Percentiles rank a stretch among this genome's conserved stretches.
Conservation (phyloP, 2,888 invertebrate species). For the Subacronicta megacephala region DNA sequence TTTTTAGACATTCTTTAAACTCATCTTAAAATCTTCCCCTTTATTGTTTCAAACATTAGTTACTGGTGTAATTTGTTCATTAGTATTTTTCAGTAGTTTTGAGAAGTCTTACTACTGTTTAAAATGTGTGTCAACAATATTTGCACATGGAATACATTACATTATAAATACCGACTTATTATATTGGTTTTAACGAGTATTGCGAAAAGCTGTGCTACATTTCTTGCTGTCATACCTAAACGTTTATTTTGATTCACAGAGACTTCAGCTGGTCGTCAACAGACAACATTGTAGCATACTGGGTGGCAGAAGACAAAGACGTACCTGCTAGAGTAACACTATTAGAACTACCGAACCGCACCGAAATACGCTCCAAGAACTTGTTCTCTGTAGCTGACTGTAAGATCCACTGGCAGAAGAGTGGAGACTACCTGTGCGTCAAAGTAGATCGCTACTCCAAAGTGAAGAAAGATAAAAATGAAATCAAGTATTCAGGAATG, state of each 20-base stretch:
- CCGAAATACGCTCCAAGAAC: constrained; percentile 97
- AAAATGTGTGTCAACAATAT: too few relatives aligned
- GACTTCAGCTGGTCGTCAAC: constrained; percentile 99
- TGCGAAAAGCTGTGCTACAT: too few relatives aligned
- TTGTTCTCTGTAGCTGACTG: constrained; percentile 99
- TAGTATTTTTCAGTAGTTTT: too few relatives aligned
- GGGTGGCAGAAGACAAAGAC: constrained; percentile 99
- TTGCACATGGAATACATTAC: background rate
- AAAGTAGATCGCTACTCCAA: constrained; percentile 95
- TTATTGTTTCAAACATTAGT: too few relatives aligned
- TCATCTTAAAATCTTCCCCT: too few relatives aligned
- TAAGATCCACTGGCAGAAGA: constrained; percentile 99
- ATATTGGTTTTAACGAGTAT: too few relatives aligned
- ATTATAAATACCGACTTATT: background rate
- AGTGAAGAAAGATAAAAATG: constrained; percentile 97
- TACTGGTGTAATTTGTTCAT: too few relatives aligned
- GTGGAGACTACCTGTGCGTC: constrained; percentile 98
- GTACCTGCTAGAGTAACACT: constrained; percentile 98
- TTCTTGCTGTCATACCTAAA: too few relatives aligned
- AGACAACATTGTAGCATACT: constrained; percentile 98
- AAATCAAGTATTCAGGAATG: constrained; percentile 98
- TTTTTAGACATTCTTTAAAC: too few relatives aligned
- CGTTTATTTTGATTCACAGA: constrained; percentile 74
- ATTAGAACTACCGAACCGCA: constrained; percentile 96
- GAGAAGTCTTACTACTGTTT: too few relatives aligned